Evolutionary conservation across 2,113 vertebrate genomes (phyloP).

Genomic region (Capreolus pygargus): DNA sequence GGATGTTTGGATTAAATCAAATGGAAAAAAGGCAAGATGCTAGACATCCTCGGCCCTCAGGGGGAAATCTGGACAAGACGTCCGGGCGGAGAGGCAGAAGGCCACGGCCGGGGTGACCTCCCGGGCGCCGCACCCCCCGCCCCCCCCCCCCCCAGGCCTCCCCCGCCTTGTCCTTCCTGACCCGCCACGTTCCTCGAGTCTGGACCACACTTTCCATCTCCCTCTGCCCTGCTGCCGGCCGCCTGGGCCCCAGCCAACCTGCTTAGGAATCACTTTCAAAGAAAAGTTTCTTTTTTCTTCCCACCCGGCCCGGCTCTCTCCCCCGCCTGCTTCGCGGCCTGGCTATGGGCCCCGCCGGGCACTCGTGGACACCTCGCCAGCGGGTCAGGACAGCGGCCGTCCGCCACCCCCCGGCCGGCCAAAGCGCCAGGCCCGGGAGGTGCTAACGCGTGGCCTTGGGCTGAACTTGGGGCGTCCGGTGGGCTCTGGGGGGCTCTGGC

Average conservation of each 20-base stretch:
- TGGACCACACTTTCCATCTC: slow-evolving; percentile 54
- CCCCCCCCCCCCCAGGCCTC: not conserved
- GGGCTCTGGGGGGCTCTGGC: not conserved
- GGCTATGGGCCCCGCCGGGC: not conserved
- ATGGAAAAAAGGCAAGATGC: not conserved
- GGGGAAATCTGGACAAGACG: not conserved
- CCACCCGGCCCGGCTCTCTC: not conserved
- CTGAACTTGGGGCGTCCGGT: not conserved
- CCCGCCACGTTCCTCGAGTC: not conserved
- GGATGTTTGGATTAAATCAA: not conserved
- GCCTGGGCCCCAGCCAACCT: slow-evolving; percentile 65
- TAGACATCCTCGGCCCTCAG: rapidly evolving
- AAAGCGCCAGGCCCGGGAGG: not conserved
- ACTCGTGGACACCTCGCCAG: not conserved
- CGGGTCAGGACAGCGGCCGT: not conserved
- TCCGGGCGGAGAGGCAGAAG: not conserved
- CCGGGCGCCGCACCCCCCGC: rapidly evolving
- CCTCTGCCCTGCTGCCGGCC: slow-evolving; percentile 1
- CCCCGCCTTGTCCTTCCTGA: not conserved
- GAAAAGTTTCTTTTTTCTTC: slow-evolving; percentile 39
- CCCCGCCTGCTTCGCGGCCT: slow-evolving; percentile 16
- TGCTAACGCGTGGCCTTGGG: not conserved
- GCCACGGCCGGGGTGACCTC: not conserved
- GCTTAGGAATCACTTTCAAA: slow-evolving; percentile 46
- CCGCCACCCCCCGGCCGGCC: not conserved